Conservation (phyloP, 2,888 invertebrate genomes). For the Ecliptopera silaceata region DNA sequence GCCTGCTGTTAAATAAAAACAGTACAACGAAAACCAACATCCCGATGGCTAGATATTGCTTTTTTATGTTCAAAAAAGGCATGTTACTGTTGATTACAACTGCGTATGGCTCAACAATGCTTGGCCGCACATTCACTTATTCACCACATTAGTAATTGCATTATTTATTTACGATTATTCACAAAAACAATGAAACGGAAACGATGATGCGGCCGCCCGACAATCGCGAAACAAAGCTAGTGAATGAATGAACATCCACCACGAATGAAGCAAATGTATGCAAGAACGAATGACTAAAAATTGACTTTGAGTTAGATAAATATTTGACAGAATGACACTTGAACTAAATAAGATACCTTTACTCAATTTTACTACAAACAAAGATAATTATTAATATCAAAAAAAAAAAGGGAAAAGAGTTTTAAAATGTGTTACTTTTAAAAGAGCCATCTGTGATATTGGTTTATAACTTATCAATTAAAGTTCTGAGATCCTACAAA, state of each 20-base stretch:
- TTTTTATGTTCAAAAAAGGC: constrained; percentile 75
- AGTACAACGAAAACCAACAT: constrained; percentile 74
- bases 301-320: no score
- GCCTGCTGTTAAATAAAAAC: constrained; percentile 73
- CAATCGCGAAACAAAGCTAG: constrained; percentile 1
- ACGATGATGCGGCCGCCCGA: neutral
- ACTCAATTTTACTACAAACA: no score
- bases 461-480: neutral
- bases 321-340: no score
- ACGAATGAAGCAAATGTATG: neutral
- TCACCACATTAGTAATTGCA: constrained; percentile 22
- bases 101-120: constrained; percentile 10
- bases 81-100: constrained; percentile 54
- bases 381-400: no score
- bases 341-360: no score
- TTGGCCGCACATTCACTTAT: constrained; percentile 23
- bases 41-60: constrained; percentile 75
- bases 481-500: no score
- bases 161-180: constrained; percentile 5
- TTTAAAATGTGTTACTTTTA: neutral
- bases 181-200: neutral
- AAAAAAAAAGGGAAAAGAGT: no score
- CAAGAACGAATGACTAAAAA: neutral
- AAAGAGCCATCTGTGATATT: neutral
- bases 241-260: neutral